Conservation (phyloP, 1,140 invertebrate species). For the Trigoniulus corallinus region DNA sequence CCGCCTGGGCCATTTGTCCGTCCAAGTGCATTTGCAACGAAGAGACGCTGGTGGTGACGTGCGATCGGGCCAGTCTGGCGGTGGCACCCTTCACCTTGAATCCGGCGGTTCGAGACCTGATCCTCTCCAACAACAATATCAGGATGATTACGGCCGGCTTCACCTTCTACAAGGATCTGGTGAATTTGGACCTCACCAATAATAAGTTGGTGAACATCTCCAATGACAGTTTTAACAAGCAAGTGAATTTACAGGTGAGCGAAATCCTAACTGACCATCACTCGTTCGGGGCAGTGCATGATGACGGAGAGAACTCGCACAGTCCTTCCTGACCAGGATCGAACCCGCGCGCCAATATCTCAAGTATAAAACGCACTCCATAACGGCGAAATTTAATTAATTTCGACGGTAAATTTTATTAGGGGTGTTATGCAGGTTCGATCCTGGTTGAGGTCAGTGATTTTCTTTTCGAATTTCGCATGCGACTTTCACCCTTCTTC, state of each 20-base stretch:
- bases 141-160: slow-evolving; percentile 37
- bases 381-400: too few relatives aligned
- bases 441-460: too few relatives aligned
- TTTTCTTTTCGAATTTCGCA: too few relatives aligned
- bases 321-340: too few relatives aligned
- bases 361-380: too few relatives aligned
- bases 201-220: slow-evolving; percentile 29
- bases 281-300: too few relatives aligned
- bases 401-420: too few relatives aligned
- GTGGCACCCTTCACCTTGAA: slow-evolving; percentile 80
- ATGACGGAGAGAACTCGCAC: too few relatives aligned
- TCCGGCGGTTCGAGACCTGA: slow-evolving; percentile 41
- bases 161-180: slow-evolving; percentile 66
- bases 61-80: slow-evolving; percentile 64
- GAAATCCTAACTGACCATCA: not conserved
- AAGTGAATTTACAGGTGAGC: not conserved
- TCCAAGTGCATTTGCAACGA: slow-evolving; percentile 69
- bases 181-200: slow-evolving; percentile 62
- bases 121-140: slow-evolving; percentile 32
- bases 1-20: slow-evolving; percentile 46
- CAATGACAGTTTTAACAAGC: not conserved
- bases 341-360: too few relatives aligned
- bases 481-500: too few relatives aligned
- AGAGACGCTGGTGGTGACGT: slow-evolving; percentile 67
- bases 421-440: too few relatives aligned